These are phyloP conservation scores for Tipula helvola DNA, from an alignment of 2,888 invertebrate genomes.

Conservation along the genomic window DNA sequence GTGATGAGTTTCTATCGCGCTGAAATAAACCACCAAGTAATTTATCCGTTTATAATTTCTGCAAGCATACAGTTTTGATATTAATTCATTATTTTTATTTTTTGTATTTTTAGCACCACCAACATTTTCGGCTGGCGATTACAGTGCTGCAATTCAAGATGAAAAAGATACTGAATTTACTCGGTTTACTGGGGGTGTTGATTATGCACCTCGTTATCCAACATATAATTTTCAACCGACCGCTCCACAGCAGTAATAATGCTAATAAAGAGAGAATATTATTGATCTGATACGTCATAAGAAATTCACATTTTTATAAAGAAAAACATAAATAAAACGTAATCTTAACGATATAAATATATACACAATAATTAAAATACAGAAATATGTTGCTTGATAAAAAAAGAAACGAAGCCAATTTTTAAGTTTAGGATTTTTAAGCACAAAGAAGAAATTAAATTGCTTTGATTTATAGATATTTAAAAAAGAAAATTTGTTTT, in stretches of 20 bases:
- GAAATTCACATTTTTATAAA: background rate
- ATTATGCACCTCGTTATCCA: constrained; percentile 48
- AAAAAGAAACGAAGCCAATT: background rate
- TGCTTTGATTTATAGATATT: background rate
- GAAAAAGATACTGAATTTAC: constrained; percentile 48
- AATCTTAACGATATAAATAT: background rate
- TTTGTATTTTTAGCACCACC: constrained; percentile 43
- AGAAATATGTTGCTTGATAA: background rate
- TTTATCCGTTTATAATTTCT: too few relatives aligned
- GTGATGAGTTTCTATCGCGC: too few relatives aligned
- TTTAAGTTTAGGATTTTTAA: background rate
- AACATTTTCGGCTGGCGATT: constrained; percentile 49
- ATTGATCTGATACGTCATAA: background rate
- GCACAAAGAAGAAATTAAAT: background rate
- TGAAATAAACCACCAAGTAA: too few relatives aligned
- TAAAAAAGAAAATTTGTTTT: background rate
- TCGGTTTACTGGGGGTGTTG: constrained; percentile 36
- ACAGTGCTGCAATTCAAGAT: constrained; percentile 50
- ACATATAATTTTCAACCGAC: constrained; percentile 44
- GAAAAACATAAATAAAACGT: background rate
- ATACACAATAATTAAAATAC: background rate
- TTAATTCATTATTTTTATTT: too few relatives aligned
- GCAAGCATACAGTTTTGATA: too few relatives aligned
- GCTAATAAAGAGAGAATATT: background rate
- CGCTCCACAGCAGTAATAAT: constrained; percentile 31